Conservation (phyloP, 1,140 invertebrate genomes). For the Diachasma alloeum region DNA sequence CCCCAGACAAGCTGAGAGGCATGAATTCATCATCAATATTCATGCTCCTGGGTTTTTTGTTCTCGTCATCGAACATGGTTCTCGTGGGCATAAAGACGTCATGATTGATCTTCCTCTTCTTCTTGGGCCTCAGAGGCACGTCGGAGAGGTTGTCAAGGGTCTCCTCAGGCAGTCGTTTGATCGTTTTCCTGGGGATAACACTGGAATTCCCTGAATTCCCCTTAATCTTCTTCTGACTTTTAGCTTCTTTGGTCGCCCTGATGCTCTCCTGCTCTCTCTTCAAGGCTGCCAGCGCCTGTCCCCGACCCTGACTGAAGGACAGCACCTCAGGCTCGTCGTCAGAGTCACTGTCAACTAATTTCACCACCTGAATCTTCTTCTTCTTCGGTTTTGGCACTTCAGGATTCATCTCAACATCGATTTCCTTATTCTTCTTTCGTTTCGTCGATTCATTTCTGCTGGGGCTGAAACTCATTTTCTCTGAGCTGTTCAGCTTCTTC, state of each 20-base stretch:
- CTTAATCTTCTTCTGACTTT: background rate
- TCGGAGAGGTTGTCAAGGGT: constrained; percentile 42
- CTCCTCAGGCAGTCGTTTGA: constrained; percentile 41
- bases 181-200: background rate
- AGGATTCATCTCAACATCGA: too few species aligned
- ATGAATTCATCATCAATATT: constrained; percentile 31
- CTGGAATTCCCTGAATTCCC: background rate
- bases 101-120: constrained; percentile 23
- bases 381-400: background rate
- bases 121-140: constrained; percentile 28
- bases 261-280: too few species aligned
- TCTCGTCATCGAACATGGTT: constrained; percentile 16
- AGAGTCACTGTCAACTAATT: background rate
- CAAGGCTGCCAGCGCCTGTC: too few species aligned
- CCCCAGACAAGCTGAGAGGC: constrained; percentile 30
- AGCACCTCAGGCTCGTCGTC: constrained; percentile 10
- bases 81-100: constrained; percentile 27
- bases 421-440: background rate
- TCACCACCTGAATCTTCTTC: background rate
- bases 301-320: too few species aligned
- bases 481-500: too few species aligned
- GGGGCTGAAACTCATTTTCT: too few species aligned
- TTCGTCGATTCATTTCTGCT: background rate
- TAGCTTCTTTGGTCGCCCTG: constrained; percentile 2
- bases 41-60: background rate